Base-by-base conservation (phyloP, 1,140 invertebrate genomes). In the Drosophila elegans region DNA sequence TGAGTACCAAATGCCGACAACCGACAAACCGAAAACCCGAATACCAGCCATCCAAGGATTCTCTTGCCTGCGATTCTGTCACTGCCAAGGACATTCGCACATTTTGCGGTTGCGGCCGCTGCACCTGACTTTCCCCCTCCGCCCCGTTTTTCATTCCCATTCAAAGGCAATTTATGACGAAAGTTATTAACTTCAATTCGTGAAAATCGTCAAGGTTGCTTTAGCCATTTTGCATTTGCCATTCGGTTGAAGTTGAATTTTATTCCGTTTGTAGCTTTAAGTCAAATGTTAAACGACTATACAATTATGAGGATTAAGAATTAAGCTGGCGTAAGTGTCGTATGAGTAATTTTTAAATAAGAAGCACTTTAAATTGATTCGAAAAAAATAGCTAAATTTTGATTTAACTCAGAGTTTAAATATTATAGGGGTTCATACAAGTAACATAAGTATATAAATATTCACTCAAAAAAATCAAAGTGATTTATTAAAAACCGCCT, bases 181-280 rank as follows among this genome's bases (percentile, higher is more conserved):
- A 83, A 84, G 76, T 88, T 89, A 89, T 88, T 89, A 80, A 80
- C 73, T 83, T 56, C 51, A 55, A 53, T 56, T 48, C 55, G 52
- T 34, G 45, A 57, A 27, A 16, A 63, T 60, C 44, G 51, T 34
- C 49, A 71, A 41, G 67, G 49, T 25, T 69, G 60, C 21, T 34
- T 12, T 32, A 46, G 16, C 12, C 16, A 48, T 13, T 46, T 4
- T 29, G 32, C 29, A 25, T 34, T 39, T n/a, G 12, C 10, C 10
- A 34, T 44, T 51, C 21, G 25, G 66, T 66, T 66, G 29, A 36
- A 3, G 16, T 63, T 25, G 6, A 25, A 4, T 12, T 41, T 12
- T 12, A 32, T 32, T 32, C 4, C 7, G 29, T 7, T 32, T 7
- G 5, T 7, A 7, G 29, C 29, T 7, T 32, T 32, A 6, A 32